Evolutionary conservation across 1,140 invertebrate species (phyloP).

Genomic region (Paraescarpia echinospica): DNA sequence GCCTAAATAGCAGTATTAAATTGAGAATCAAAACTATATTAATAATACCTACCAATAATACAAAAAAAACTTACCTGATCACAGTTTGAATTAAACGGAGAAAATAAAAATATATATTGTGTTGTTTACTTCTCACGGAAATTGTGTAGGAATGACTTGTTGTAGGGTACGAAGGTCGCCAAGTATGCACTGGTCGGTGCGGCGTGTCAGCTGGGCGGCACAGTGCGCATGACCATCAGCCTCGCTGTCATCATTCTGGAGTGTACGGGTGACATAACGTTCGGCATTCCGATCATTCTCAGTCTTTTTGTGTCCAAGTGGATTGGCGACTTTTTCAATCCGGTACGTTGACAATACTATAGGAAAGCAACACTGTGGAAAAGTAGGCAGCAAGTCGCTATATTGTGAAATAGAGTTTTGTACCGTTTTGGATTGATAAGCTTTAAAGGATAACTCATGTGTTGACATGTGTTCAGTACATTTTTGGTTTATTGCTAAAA

Average conservation of each 20-base stretch:
- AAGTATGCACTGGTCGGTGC: constrained; percentile 28
- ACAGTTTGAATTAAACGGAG: background rate
- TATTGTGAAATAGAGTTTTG: too few relatives aligned
- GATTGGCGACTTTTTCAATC: constrained; percentile 96
- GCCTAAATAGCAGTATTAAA: too few relatives aligned
- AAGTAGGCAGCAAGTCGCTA: too few relatives aligned
- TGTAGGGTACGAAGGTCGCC: constrained; percentile 25
- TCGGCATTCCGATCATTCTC: constrained; percentile 81
- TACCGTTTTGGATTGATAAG: too few relatives aligned
- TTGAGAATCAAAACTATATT: too few relatives aligned
- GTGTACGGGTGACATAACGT: constrained; percentile 91
- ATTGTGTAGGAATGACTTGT: background rate
- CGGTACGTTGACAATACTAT: constrained; percentile 62
- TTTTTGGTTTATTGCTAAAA: too few relatives aligned
- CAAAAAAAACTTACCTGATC: background rate
- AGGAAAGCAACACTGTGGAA: background rate
- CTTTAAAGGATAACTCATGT: too few relatives aligned
- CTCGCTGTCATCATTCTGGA: constrained; percentile 95
- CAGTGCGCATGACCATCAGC: constrained; percentile 95
- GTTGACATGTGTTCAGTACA: too few relatives aligned
- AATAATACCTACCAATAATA: too few relatives aligned
- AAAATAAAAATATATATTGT: background rate
- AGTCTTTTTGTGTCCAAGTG: constrained; percentile 92
- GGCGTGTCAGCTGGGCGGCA: constrained; percentile 80
- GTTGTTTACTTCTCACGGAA: background rate